Evolutionary conservation across 2,113 vertebrate genomes (phyloP).

Genomic region (Taurulus bubalis): DNA sequence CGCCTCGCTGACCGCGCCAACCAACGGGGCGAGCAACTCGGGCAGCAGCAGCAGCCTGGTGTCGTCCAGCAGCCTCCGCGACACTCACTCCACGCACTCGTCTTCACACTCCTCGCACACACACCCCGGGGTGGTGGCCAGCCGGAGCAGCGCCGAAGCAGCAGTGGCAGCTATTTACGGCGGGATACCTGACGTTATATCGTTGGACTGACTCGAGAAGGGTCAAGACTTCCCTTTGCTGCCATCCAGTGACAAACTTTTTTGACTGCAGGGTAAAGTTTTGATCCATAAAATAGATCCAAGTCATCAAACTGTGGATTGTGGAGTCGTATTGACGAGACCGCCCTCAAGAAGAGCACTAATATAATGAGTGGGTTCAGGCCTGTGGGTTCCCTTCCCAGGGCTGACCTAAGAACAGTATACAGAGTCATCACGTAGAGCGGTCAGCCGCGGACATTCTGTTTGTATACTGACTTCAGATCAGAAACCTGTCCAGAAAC

Average conservation of each 20-base stretch:
- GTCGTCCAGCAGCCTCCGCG: slow-evolving; percentile 91
- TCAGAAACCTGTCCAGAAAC: slow-evolving; percentile 26
- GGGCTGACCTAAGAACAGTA: slow-evolving; percentile 39
- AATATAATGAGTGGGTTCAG: slow-evolving; percentile 6
- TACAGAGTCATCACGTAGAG: slow-evolving; percentile 12
- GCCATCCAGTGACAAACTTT: slow-evolving; percentile 23
- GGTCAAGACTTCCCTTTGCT: slow-evolving; percentile 9
- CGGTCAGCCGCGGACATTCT: slow-evolving; percentile 36
- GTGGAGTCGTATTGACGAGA: slow-evolving; percentile 20
- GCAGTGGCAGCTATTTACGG: slow-evolving; percentile 91
- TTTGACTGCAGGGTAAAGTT: slow-evolving; percentile 53
- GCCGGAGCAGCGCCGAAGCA: slow-evolving; percentile 85
- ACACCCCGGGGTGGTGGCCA: slow-evolving; percentile 72
- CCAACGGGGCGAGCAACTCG: slow-evolving; percentile 88
- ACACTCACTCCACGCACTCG: slow-evolving; percentile 86
- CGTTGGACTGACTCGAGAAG: slow-evolving; percentile 89
- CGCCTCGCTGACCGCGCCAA: slow-evolving; percentile 84
- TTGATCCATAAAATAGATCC: slow-evolving; percentile 50
- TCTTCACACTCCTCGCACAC: slow-evolving; percentile 74
- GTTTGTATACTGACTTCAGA: slow-evolving; percentile 43
- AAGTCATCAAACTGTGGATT: slow-evolving; percentile 29
- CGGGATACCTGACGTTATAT: slow-evolving; percentile 96
- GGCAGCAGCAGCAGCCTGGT: slow-evolving; percentile 93
- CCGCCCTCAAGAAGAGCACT: slow-evolving; percentile 47
- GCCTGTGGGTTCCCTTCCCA: slow-evolving; percentile 2